Evolutionary conservation across 2,797 vertebrate species (phyloP).

Genomic region (Sylvilagus floridanus): DNA sequence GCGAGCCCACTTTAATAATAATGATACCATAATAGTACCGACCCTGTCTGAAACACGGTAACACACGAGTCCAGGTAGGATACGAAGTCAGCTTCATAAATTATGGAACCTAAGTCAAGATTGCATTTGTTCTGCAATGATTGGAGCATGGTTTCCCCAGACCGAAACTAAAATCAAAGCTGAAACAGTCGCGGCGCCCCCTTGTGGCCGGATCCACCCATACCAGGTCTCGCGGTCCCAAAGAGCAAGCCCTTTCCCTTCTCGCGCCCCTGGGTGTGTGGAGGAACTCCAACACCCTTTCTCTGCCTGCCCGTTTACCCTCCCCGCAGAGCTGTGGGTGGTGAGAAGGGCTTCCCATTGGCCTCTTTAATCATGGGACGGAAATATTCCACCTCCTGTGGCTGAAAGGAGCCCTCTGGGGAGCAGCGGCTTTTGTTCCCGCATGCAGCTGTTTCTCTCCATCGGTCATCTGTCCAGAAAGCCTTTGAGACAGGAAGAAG

Average conservation of each 20-base stretch:
- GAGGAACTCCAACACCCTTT: constrained; percentile 21
- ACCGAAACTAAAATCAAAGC: background rate
- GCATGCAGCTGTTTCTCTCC: constrained; percentile 26
- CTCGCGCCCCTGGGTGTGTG: background rate
- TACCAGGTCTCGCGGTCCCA: background rate
- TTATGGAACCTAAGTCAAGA: constrained; percentile 51
- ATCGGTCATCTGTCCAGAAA: constrained; percentile 70
- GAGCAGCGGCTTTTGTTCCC: background rate
- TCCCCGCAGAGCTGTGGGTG: constrained; percentile 1
- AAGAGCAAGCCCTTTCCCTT: background rate
- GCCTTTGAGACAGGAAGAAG: constrained; percentile 38
- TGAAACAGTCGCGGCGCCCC: constrained; percentile 66
- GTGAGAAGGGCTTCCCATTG: background rate
- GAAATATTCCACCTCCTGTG: constrained; percentile 11
- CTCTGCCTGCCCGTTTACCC: background rate
- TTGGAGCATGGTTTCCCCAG: constrained; percentile 19
- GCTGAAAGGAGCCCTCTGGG: constrained; percentile 9
- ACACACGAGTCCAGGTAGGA: background rate
- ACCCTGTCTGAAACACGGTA: background rate
- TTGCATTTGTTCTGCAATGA: background rate
- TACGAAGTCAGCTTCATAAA: constrained; percentile 46
- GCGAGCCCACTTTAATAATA: background rate
- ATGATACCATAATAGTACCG: background rate
- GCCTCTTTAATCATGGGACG: constrained; percentile 40
- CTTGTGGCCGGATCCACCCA: constrained; percentile 65